phyloP scores from a whole-genome alignment of 2,888 invertebrate species.

The Agonopterix heracliana region DNA sequence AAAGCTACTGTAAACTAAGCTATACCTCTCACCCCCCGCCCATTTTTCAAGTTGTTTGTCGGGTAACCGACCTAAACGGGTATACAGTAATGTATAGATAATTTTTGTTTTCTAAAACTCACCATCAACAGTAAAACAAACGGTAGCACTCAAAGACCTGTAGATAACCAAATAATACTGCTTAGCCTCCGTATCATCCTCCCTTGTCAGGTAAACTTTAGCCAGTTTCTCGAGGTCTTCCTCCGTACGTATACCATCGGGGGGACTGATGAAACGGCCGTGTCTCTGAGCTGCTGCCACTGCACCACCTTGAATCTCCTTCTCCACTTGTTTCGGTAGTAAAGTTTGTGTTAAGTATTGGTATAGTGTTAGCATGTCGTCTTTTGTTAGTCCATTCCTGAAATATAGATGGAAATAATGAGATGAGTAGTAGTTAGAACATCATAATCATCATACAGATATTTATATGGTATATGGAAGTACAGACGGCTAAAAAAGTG shows the following conservation, averaged over 20 bases:
- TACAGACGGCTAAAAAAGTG: too few species aligned
- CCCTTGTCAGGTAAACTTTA: conserved; percentile 81
- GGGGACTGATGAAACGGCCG: conserved; percentile 64
- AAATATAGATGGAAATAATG: conserved; percentile 25
- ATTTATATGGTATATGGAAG: too few species aligned
- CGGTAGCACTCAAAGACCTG: conserved; percentile 88
- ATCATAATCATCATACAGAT: too few species aligned
- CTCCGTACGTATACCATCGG: conserved; percentile 51
- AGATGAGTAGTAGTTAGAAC: too few species aligned
- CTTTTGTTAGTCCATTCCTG: conserved; percentile 91
- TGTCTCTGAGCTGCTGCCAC: conserved; percentile 66
- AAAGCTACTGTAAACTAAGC: too few species aligned
- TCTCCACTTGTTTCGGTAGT: conserved; percentile 84
- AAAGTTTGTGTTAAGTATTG: conserved; percentile 88
- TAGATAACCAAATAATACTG: conserved; percentile 89
- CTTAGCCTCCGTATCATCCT: conserved; percentile 69
- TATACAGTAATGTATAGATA: too few species aligned
- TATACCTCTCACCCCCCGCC: too few species aligned
- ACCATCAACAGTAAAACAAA: conserved; percentile 91
- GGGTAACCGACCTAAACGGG: too few species aligned
- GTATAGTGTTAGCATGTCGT: conserved; percentile 92
- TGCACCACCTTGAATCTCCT: conserved; percentile 83
- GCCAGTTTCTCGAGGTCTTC: conserved; percentile 79
- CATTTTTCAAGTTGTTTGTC: too few species aligned
- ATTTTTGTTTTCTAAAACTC: too few species aligned